Evolutionary conservation across 2,888 invertebrate species (phyloP).

Genomic region (Eilema depressum): DNA sequence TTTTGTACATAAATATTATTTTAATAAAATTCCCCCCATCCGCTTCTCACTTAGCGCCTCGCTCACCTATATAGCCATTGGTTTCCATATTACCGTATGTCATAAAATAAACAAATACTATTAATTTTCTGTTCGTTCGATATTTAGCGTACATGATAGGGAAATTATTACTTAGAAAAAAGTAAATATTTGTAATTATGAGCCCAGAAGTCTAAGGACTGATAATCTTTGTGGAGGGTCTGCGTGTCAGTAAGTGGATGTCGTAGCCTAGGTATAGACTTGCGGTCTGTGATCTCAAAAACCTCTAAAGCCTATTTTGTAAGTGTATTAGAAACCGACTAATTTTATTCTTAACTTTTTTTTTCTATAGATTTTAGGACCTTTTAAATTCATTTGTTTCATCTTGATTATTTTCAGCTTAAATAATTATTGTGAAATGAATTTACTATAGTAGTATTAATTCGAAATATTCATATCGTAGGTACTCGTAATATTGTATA

Average conservation of each 20-base stretch:
- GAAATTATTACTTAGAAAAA: slow-evolving; percentile 15
- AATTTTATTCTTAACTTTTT: not conserved
- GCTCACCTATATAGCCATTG: slow-evolving; percentile 52
- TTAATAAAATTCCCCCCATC: slow-evolving; percentile 10
- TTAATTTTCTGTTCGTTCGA: slow-evolving; percentile 50
- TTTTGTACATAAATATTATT: not conserved
- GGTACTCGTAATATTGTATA: slow-evolving; percentile 31
- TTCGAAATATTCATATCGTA: slow-evolving; percentile 7
- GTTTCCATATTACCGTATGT: slow-evolving; percentile 60
- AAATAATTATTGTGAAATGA: not conserved
- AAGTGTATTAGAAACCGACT: not conserved
- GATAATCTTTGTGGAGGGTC: not conserved
- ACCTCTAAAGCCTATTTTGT: not conserved
- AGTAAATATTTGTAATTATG: not conserved
- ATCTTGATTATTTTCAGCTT: not conserved
- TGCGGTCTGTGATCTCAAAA: not conserved
- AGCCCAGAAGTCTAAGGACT: not conserved
- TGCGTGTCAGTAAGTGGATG: not conserved
- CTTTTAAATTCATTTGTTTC: not conserved
- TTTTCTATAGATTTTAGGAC: not conserved
- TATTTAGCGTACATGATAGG: slow-evolving; percentile 45
- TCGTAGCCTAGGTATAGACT: not conserved
- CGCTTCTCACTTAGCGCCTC: slow-evolving; percentile 39
- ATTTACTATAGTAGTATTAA: not conserved
- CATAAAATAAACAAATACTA: slow-evolving; percentile 64